Evolutionary conservation across 2,113 vertebrate genomes (phyloP), one percentile per base, ranked within the genome.

Genomic region (Xiphophorus maculatus): DNA sequence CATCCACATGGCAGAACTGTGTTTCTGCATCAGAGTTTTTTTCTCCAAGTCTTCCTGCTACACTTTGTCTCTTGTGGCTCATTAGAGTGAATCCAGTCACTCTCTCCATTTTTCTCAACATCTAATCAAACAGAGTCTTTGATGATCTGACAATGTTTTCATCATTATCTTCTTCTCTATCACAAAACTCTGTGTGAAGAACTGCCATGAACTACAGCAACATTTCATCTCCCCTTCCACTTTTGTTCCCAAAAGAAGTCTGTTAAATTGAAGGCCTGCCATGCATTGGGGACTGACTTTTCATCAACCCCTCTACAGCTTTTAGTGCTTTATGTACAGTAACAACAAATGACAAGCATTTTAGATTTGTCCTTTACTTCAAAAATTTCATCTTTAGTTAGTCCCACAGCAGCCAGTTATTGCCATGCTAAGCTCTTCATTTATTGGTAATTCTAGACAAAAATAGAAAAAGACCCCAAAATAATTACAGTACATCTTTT

Each of bases 31-130:
- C 32, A 54, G 8, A 28, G 35, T 13, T 74, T 44, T 25, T 44
- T 25, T 73, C n/a, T 67, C 25, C 32, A 30, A 71, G 11, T 44
- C 61, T 27, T 30, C 29, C 27, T 35, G 32, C 5, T 54, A 4
- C 63, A 9, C 66, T 69, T 62, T 30, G 44, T 67, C 11, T 65
- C 58, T 17, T 69, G 60, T 27, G 65, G 74, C 84, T 89, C 83
- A 82, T 89, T 84, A 83, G 73, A 70, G 64, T 81, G 70, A 81
- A 71, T 65, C 44, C 66, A 79, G 72, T 63, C 66, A 58, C n/a
- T 66, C 79, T 61, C 44, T 61, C 69, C 25, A 2, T 48, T 29
- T 40, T 27, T 63, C 40, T 44, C 22, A 22, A 4, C 12, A 19
- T 1, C 48, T 37, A 27, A 51, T 17, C 63, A 58, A 66, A 76